phyloP scores from a whole-genome alignment of 2,888 invertebrate species.

The Harpalus rufipes region DNA sequence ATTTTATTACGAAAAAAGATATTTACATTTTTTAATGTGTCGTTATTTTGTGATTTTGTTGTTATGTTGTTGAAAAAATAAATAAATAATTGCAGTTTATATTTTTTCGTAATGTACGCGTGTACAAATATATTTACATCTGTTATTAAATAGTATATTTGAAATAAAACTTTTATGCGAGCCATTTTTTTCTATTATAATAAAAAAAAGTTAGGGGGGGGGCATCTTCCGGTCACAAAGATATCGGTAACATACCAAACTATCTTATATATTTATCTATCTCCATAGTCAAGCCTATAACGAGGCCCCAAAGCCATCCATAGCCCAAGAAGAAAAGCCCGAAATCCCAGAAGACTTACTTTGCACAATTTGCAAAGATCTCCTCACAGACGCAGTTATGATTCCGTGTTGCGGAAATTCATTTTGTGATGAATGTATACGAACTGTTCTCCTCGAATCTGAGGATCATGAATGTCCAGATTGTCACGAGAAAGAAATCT shows the following conservation, averaged over 20 bases:
- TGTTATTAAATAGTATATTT: no score
- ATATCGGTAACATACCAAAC: no score
- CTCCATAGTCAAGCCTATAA: conserved; percentile 87
- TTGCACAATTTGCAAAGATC: conserved; percentile 94
- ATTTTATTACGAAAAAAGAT: no score
- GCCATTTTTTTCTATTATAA: no score
- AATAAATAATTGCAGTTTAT: conserved; percentile 16
- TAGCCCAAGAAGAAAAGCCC: conserved; percentile 81
- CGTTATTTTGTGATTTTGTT: no score
- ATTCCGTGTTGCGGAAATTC: conserved; percentile 99
- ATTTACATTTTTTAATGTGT: no score
- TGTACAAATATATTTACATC: no score
- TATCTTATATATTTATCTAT: not conserved
- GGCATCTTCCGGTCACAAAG: no score
- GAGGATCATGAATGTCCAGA: conserved; percentile 97
- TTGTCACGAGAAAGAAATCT: conserved; percentile 94
- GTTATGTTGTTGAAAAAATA: no score
- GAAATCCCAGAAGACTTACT: conserved; percentile 94
- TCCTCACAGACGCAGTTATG: conserved; percentile 97
- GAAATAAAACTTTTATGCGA: no score
- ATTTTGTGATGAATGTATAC: conserved; percentile 98
- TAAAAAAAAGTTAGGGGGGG: no score
- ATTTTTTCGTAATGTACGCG: no score
- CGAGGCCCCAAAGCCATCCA: conserved; percentile 80
- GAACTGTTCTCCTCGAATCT: conserved; percentile 92